Evolutionary conservation across 1,140 invertebrate genomes (phyloP).

Genomic region (Neotoxoptera formosana): DNA sequence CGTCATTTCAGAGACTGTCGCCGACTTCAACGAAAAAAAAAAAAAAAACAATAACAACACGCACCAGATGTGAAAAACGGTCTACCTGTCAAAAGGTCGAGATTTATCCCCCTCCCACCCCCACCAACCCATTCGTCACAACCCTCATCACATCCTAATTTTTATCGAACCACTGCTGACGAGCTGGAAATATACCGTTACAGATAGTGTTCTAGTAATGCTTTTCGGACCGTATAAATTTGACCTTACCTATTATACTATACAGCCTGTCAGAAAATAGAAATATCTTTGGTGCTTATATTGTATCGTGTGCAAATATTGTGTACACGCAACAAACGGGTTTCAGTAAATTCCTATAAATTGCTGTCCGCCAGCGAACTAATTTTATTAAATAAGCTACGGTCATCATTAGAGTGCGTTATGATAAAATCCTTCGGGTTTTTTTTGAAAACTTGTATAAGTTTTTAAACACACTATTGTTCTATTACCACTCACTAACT

Average conservation of each 20-base stretch:
- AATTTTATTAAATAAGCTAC: background rate
- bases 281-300: background rate
- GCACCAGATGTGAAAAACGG: slow-evolving; percentile 34
- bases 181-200: background rate
- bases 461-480: background rate
- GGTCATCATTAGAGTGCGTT: background rate
- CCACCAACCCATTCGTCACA: background rate
- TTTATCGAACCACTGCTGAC: background rate
- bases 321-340: background rate
- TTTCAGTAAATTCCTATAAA: background rate
- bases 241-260: background rate
- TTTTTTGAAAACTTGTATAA: background rate
- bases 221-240: slow-evolving; percentile 35
- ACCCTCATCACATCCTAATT: background rate
- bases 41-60: slow-evolving; percentile 28
- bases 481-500: too few species aligned
- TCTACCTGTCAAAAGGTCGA: slow-evolving; percentile 43
- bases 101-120: background rate
- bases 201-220: background rate
- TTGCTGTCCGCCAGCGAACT: too few species aligned
- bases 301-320: background rate
- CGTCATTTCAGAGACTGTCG: background rate
- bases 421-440: background rate
- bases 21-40: background rate
- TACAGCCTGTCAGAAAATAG: background rate